Conservation (phyloP, 2,797 vertebrate genomes). For the Galaxias olidus region DNA sequence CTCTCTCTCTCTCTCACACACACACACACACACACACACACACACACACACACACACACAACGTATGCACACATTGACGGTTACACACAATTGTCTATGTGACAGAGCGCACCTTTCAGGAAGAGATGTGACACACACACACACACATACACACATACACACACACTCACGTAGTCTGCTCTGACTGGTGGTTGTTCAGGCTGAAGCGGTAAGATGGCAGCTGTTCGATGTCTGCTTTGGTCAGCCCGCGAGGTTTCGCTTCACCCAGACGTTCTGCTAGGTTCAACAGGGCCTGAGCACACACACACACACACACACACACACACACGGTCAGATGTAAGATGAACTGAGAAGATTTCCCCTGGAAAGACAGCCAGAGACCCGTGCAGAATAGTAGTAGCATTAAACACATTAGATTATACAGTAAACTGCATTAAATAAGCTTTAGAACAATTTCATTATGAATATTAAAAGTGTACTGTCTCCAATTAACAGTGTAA, state of each 20-base stretch:
- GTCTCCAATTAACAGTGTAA: too few relatives aligned
- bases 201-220: constrained; percentile 98
- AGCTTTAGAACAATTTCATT: too few relatives aligned
- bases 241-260: constrained; percentile 93
- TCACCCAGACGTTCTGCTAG: constrained; percentile 95
- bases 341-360: too few relatives aligned
- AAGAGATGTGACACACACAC: not conserved
- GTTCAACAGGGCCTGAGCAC: constrained; percentile 87
- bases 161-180: constrained; percentile 91
- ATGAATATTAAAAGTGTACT: too few relatives aligned
- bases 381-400: too few relatives aligned
- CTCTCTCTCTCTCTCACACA: not conserved
- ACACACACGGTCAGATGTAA: too few relatives aligned
- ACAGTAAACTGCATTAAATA: too few relatives aligned
- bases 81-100: not conserved
- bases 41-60: not conserved
- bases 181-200: constrained; percentile 97
- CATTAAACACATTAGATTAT: too few relatives aligned
- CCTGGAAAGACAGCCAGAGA: too few relatives aligned
- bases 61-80: not conserved
- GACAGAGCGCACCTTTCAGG: too few relatives aligned
- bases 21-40: not conserved
- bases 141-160: not conserved
- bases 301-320: too few relatives aligned
- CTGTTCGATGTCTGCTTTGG: constrained; percentile 96